phyloP scores from a whole-genome alignment of 2,113 vertebrate genomes.

The Forbesichthys agassizii region DNA sequence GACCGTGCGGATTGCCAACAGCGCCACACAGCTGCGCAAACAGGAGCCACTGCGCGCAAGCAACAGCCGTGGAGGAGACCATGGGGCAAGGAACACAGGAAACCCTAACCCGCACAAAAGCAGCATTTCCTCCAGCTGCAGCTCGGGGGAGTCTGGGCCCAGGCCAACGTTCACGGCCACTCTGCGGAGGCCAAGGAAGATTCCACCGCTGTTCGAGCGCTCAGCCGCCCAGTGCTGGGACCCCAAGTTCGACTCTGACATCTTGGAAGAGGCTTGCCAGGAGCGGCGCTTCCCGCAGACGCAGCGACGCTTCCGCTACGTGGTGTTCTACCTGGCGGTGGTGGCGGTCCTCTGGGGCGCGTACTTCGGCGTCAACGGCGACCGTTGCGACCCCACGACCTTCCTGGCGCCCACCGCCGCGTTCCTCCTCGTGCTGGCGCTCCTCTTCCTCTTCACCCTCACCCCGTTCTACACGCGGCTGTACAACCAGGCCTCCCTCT shows the following conservation, averaged over 20 bases:
- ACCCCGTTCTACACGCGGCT: constrained; percentile 84
- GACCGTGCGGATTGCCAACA: constrained; percentile 84
- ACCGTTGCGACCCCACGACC: constrained; percentile 74
- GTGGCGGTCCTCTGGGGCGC: constrained; percentile 88
- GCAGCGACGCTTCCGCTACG: constrained; percentile 93
- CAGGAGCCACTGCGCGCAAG: constrained; percentile 50
- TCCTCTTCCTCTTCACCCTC: constrained; percentile 90
- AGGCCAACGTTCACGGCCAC: constrained; percentile 69
- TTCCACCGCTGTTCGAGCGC: constrained; percentile 93
- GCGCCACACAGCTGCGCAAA: constrained; percentile 53
- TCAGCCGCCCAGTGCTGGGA: constrained; percentile 96
- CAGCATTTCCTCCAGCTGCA: constrained; percentile 95
- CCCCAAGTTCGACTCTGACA: constrained; percentile 93
- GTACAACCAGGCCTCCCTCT: constrained; percentile 86
- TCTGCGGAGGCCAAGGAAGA: constrained; percentile 71
- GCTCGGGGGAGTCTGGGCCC: constrained; percentile 87
- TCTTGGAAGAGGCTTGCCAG: constrained; percentile 93
- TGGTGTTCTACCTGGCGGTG: constrained; percentile 89
- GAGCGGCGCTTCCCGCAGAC: constrained; percentile 96
- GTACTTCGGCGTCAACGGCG: constrained; percentile 84
- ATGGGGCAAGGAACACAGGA: constrained; percentile 61
- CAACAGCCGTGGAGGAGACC: constrained; percentile 32
- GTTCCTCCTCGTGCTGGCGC: constrained; percentile 84
- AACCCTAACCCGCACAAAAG: constrained; percentile 89
- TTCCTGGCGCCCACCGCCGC: constrained; percentile 83